Percentiles rank a stretch among this genome's conserved stretches.
Conservation (phyloP, 2,797 vertebrate genomes). For the Leucoraja ocellata region DNA sequence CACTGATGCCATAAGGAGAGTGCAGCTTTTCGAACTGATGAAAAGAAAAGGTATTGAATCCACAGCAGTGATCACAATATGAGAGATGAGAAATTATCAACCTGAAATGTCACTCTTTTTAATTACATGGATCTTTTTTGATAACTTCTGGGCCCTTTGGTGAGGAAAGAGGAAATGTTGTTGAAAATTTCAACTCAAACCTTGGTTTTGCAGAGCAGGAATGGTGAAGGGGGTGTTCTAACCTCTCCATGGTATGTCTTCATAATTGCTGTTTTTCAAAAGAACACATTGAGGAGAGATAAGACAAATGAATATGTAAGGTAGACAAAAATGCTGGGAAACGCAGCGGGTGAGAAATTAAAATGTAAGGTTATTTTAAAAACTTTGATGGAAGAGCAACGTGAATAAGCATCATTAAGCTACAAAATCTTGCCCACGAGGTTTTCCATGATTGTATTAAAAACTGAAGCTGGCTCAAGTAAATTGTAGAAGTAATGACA, state of each 20-base stretch:
- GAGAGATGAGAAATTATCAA: not conserved
- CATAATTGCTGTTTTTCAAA: not conserved
- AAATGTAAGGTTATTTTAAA: not conserved
- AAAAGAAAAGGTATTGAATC: not conserved
- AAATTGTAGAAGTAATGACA: not conserved
- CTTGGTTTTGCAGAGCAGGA: not conserved
- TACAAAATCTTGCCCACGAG: not conserved
- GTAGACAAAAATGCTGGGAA: no score
- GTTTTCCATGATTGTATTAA: not conserved
- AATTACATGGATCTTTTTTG: not conserved
- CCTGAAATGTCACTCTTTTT: not conserved
- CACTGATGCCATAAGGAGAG: not conserved
- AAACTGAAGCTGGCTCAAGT: not conserved
- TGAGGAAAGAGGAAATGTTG: not conserved
- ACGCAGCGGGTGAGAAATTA: no score
- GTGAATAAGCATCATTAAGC: not conserved
- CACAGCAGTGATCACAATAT: not conserved
- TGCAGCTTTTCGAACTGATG: not conserved
- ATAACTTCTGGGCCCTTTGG: not conserved
- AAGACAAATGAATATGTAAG: not conserved
- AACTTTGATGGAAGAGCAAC: not conserved
- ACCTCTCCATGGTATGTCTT: not conserved
- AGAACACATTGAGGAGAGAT: not conserved
- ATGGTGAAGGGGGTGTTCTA: not conserved
- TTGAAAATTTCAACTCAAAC: not conserved